Conservation (phyloP, 2,797 vertebrate genomes). For the Distichodus sexfasciatus region DNA sequence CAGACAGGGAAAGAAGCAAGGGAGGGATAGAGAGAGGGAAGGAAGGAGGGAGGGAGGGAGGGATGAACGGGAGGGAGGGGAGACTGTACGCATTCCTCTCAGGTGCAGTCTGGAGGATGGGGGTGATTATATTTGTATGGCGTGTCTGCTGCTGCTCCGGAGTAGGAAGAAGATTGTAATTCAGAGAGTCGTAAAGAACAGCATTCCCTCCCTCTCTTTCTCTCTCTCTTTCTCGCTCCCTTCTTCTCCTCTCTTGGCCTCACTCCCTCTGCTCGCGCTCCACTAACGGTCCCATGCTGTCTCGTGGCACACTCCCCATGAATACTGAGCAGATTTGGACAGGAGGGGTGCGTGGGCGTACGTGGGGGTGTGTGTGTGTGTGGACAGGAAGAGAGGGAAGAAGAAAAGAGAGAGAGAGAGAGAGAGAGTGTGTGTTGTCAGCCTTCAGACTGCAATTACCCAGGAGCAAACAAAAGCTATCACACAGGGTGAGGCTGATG, state of each 20-base stretch:
- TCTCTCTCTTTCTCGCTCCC: conserved; percentile 19
- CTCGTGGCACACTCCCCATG: conserved; percentile 58
- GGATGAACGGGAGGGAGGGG: neutral
- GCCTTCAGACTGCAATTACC: conserved; percentile 29
- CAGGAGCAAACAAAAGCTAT: conserved; percentile 36
- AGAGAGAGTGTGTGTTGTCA: conserved; percentile 24
- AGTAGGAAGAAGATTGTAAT: conserved; percentile 65
- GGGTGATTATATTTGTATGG: conserved; percentile 64
- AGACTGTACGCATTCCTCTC: conserved; percentile 34
- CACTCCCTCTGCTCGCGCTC: conserved; percentile 28
- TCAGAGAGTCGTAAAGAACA: conserved; percentile 72
- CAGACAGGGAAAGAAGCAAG: neutral
- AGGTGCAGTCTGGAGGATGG: conserved; percentile 45
- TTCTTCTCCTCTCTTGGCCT: conserved; percentile 2
- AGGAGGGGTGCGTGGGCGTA: conserved; percentile 50
- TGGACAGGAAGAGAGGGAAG: too few species aligned
- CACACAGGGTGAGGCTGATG: conserved; percentile 24
- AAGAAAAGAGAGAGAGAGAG: too few species aligned
- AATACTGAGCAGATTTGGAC: conserved; percentile 61
- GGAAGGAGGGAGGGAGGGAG: neutral
- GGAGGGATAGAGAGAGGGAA: neutral
- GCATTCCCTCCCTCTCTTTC: conserved; percentile 1
- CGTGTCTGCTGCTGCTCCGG: conserved; percentile 53
- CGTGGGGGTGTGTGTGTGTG: conserved; percentile 12
- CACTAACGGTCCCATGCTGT: conserved; percentile 53